These are phyloP conservation scores for Pterocles gutturalis DNA, from an alignment of 2,113 vertebrate species.

Conservation along the genomic window DNA sequence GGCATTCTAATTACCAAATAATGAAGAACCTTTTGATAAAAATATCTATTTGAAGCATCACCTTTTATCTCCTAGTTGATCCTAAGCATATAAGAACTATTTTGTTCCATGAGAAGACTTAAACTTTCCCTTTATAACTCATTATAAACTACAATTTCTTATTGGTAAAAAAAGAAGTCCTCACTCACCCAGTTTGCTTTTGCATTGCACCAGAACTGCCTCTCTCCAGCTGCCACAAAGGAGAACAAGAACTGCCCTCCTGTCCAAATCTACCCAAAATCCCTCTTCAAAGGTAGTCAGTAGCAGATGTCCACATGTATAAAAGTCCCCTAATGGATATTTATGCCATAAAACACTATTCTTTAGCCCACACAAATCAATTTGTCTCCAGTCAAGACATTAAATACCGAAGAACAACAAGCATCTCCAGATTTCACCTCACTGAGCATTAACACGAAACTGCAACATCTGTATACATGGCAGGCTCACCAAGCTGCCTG, in stretches of 20 bases:
- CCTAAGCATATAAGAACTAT: background rate
- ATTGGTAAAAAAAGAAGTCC: background rate
- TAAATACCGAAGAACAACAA: background rate
- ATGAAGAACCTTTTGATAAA: background rate
- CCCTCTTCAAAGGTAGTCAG: background rate
- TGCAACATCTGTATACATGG: background rate
- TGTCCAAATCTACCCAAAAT: background rate
- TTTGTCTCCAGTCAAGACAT: background rate
- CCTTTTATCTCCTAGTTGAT: background rate
- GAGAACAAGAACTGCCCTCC: background rate
- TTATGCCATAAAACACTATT: background rate
- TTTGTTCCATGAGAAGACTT: background rate
- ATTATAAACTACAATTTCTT: background rate
- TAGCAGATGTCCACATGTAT: background rate
- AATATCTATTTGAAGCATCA: background rate
- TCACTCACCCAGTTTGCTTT: background rate
- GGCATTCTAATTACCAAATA: background rate
- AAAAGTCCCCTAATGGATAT: background rate
- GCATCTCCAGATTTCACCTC: background rate
- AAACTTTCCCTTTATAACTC: background rate
- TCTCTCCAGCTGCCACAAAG: background rate
- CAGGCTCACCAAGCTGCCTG: background rate
- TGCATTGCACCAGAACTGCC: background rate
- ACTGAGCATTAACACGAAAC: background rate
- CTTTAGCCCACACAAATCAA: background rate